Conservation (phyloP, 2,113 vertebrate species). For the Argyrosomus japonicus region DNA sequence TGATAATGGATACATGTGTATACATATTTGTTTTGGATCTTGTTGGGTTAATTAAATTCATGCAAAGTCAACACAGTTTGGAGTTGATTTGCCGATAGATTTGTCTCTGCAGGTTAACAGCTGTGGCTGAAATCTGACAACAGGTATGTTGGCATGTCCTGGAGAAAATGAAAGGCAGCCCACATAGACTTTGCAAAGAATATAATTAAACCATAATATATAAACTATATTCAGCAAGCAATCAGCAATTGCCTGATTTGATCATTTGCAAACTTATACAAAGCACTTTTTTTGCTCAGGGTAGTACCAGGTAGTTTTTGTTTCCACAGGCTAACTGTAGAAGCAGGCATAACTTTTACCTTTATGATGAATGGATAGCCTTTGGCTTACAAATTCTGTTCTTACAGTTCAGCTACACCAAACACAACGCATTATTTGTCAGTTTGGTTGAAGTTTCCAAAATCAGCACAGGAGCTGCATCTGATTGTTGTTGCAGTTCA, state of each 20-base stretch:
- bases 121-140: background rate
- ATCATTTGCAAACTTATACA: background rate
- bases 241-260: too few relatives aligned
- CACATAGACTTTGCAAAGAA: background rate
- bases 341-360: background rate
- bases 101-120: background rate
- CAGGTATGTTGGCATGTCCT: background rate
- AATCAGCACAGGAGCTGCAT: background rate
- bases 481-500: background rate
- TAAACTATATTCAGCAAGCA: too few relatives aligned
- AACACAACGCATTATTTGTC: background rate
- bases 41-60: background rate
- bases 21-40: background rate
- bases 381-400: background rate
- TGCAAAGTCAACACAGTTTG: background rate
- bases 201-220: background rate
- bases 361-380: background rate
- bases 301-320: background rate
- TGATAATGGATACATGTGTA: background rate
- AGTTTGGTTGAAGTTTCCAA: background rate
- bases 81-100: background rate
- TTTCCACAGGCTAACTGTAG: background rate
- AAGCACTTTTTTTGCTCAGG: conserved; percentile 1
- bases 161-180: background rate
- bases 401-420: background rate